These are phyloP conservation scores for Fabriciana adippe DNA, from an alignment of 2,888 invertebrate genomes.

Conservation along the genomic window DNA sequence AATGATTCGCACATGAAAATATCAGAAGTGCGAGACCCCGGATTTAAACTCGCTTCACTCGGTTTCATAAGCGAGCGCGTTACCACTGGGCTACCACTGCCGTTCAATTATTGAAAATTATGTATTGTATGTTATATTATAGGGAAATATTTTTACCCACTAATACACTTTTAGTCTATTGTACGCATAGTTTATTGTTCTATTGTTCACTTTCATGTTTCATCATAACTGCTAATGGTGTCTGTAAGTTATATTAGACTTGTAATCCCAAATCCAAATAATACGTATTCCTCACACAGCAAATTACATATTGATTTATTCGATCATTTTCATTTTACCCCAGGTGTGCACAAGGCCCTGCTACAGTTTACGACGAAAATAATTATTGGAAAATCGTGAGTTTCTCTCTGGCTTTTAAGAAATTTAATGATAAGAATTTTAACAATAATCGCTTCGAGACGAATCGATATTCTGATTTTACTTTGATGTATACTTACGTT, in stretches of 20 bases:
- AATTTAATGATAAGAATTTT: conserved; percentile 3
- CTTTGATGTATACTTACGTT: conserved; percentile 26
- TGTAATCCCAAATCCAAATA: conserved; percentile 24
- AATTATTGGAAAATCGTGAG: neutral
- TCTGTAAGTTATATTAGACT: conserved; percentile 10
- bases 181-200: conserved; percentile 1
- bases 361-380: neutral
- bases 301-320: conserved; percentile 1
- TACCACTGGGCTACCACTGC: too few relatives aligned
- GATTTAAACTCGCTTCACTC: too few relatives aligned
- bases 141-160: too few relatives aligned
- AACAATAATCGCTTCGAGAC: conserved; percentile 30
- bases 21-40: too few relatives aligned
- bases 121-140: too few relatives aligned
- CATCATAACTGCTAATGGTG: conserved; percentile 13
- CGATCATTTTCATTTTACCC: neutral
- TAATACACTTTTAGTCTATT: neutral
- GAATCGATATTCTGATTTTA: conserved; percentile 30
- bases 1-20: too few relatives aligned
- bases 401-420: neutral
- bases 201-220: conserved; percentile 7
- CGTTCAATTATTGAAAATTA: too few relatives aligned
- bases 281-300: conserved; percentile 1
- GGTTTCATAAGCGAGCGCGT: too few relatives aligned
- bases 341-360: too few relatives aligned